Percentiles rank a stretch among this genome's conserved stretches.
phyloP scores from a whole-genome alignment of 2,113 vertebrate genomes.

The Hemibates koningsi region DNA sequence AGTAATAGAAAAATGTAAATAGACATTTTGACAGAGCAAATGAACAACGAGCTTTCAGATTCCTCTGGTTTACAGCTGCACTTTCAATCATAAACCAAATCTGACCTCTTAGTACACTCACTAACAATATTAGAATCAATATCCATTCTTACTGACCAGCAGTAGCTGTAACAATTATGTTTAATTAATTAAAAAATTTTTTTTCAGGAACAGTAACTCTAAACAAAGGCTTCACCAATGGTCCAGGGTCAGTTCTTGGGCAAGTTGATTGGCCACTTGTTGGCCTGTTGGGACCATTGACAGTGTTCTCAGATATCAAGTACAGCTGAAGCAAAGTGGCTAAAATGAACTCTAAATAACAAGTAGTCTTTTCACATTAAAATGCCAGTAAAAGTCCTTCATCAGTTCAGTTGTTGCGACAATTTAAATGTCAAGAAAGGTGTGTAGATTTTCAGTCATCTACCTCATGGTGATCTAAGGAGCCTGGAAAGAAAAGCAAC shows the following conservation, averaged over 20 bases:
- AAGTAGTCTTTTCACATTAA: background rate
- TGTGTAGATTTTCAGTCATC: background rate
- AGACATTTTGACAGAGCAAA: background rate
- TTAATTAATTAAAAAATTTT: rapidly evolving
- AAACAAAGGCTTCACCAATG: background rate
- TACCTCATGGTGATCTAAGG: background rate
- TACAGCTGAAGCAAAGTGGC: background rate
- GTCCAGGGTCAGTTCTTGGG: background rate
- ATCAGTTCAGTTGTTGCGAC: background rate
- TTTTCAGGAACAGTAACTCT: background rate
- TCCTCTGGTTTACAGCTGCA: background rate
- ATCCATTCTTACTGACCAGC: background rate
- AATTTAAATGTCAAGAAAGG: background rate
- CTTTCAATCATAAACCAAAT: background rate
- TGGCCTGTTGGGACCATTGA: background rate
- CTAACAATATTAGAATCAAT: background rate
- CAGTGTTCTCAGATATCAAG: background rate
- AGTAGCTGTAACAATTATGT: background rate
- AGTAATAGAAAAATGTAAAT: background rate
- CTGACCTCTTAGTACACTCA: background rate
- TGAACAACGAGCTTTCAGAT: background rate
- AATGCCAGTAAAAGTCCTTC: background rate
- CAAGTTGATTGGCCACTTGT: background rate
- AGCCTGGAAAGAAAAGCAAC: background rate
- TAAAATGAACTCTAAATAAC: background rate